Base-by-base conservation (phyloP, 2,888 invertebrate genomes). In the Hirtodrosophila confusa region DNA sequence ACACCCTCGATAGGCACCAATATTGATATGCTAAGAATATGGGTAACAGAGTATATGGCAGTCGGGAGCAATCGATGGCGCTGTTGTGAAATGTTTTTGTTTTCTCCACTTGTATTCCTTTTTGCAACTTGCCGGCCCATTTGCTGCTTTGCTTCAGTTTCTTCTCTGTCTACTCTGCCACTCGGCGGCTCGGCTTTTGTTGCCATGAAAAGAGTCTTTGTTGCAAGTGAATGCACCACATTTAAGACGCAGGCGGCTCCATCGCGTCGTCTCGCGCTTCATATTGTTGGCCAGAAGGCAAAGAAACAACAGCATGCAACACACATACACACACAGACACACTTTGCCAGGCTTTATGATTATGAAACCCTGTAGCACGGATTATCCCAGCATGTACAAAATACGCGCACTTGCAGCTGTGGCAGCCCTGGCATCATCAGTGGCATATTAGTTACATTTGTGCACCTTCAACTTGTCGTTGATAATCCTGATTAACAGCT, bases 201-300 rank as follows among this genome's bases (percentile, higher is more conserved):
- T 69, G 75, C 75, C 72, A 67, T 77, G 51, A 69, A 64, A 72
- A 73, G 43, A 67, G 71, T 75, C 80, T 86, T 86, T 85, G 85
- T 85, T 88, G 77, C 75, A 76, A 76, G 76, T 75, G 69, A 80
- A 78, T 82, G 85, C 82, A 67, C 70, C 75, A 79, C 76, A 86
- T 76, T 85, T 69, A 67, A 75, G 61, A 78, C 48, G 68, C 63
- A 61, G 40, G 6, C 64, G 12, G 47, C 57, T 37, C 17, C 64
- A 48, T 12, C 31, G 40, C 49, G 48, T 60, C 33, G 4, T 27
- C 5, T 27, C 27, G 27, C 27, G 4, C 51, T 27, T 40, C 49
- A 69, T 69, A 78, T 74, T 63, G 58, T 75, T 75, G 66, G 74
- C 56, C 47, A 62, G 51, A 63, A 78, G 65, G 78, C 82, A 80